Evolutionary conservation across 2,888 invertebrate species (phyloP).

Genomic region (Aleiodes alternator): DNA sequence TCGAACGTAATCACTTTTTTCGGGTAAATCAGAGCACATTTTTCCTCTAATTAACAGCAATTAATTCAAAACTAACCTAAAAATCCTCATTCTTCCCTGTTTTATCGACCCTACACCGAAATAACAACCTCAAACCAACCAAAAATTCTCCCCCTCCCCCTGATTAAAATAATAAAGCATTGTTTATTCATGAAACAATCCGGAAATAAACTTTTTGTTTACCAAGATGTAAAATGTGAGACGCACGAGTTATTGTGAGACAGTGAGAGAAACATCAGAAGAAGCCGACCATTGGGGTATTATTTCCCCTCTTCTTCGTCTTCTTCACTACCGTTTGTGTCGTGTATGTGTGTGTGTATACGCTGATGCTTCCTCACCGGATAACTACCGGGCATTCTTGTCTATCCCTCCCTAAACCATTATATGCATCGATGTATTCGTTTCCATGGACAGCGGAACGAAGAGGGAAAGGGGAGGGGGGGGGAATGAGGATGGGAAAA

Average conservation of each 20-base stretch:
- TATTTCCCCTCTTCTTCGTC: not conserved
- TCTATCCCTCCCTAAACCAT: not conserved
- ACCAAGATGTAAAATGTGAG: conserved; percentile 60
- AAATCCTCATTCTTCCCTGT: too few species aligned
- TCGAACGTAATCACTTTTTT: too few species aligned
- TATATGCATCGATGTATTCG: conserved; percentile 18
- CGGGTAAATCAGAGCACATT: too few species aligned
- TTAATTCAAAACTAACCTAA: too few species aligned
- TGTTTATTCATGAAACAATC: conserved; percentile 36
- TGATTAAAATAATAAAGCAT: not conserved
- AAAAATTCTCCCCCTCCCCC: too few species aligned
- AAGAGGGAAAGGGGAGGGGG: conserved; percentile 26
- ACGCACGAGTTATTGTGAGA: conserved; percentile 52
- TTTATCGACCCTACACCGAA: too few species aligned
- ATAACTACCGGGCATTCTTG: conserved; percentile 19
- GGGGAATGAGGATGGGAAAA: conserved; percentile 45
- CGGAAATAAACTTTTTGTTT: conserved; percentile 55
- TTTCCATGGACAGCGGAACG: not conserved
- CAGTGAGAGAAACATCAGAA: conserved; percentile 36
- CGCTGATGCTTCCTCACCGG: conserved; percentile 16
- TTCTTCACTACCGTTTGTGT: conserved; percentile 4
- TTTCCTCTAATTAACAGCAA: too few species aligned
- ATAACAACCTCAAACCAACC: too few species aligned
- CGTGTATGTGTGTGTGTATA: not conserved
- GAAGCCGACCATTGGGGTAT: conserved; percentile 41